phyloP scores from a whole-genome alignment of 2,888 invertebrate species.

The Agrilus mali region DNA sequence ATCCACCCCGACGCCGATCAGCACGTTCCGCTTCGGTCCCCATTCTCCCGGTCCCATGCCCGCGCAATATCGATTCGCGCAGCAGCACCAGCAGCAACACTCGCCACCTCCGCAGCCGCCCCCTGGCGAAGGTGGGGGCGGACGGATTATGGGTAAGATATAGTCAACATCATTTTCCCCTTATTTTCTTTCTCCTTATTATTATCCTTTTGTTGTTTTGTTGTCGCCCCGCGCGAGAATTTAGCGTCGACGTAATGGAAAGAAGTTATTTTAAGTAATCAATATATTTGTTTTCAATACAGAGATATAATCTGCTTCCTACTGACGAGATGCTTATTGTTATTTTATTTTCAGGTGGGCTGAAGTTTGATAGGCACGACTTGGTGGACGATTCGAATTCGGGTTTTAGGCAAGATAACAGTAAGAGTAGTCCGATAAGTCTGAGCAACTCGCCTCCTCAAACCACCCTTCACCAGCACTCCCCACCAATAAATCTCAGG shows the following conservation, averaged over 20 bases:
- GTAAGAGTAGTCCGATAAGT: constrained; percentile 23
- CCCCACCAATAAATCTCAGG: constrained; percentile 31
- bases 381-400: too few species aligned
- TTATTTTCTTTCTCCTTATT: too few species aligned
- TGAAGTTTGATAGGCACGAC: too few species aligned
- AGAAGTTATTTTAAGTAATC: neutral
- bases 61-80: constrained; percentile 30
- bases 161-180: neutral
- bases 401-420: neutral
- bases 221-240: neutral
- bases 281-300: too few species aligned
- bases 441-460: constrained; percentile 15
- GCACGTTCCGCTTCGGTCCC: constrained; percentile 32
- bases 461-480: constrained; percentile 21
- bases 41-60: constrained; percentile 37
- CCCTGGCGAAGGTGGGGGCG: neutral
- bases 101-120: constrained; percentile 18
- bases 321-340: too few species aligned
- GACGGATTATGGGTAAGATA: neutral
- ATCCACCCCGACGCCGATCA: constrained; percentile 23
- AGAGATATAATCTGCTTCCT: too few species aligned
- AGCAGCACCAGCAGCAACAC: constrained; percentile 11
- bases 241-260: neutral
- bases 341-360: too few species aligned
- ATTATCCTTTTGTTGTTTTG: neutral